phyloP scores from a whole-genome alignment of 2,113 vertebrate species.

The Poeciliopsis prolifica region DNA sequence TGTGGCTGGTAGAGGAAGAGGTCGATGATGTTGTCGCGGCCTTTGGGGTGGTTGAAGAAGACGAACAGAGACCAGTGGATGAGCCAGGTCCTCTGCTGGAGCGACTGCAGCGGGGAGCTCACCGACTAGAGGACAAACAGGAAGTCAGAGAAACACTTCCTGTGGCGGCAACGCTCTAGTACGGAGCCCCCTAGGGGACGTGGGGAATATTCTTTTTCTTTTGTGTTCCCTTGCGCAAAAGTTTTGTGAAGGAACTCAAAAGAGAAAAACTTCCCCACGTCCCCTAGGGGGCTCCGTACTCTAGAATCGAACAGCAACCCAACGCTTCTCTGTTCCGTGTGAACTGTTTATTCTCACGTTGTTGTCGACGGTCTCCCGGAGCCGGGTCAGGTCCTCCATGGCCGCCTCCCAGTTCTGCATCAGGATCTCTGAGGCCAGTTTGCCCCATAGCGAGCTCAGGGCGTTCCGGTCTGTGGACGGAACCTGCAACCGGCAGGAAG shows the following conservation, averaged over 20 bases:
- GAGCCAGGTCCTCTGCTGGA: constrained; percentile 98
- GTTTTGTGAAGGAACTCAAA: too few relatives aligned
- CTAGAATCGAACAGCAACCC: too few relatives aligned
- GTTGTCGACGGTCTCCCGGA: constrained; percentile 99
- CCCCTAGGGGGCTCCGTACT: too few relatives aligned
- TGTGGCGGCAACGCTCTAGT: too few relatives aligned
- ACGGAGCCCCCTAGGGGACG: too few relatives aligned
- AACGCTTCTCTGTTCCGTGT: too few relatives aligned
- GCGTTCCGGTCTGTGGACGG: constrained; percentile 97
- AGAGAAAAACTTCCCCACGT: too few relatives aligned
- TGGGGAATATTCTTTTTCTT: too few relatives aligned
- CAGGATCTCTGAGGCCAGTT: constrained; percentile 97
- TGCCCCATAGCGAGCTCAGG: constrained; percentile 97
- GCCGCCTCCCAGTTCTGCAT: constrained; percentile 90
- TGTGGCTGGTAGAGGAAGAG: constrained; percentile 97
- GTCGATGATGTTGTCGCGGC: constrained; percentile 96
- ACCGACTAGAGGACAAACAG: constrained; percentile 82
- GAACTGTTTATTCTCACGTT: constrained; percentile 82
- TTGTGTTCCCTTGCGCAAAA: too few relatives aligned
- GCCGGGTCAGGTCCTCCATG: constrained; percentile 94
- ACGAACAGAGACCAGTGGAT: constrained; percentile 98
- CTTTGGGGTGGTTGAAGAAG: constrained; percentile 98
- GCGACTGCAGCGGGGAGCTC: constrained; percentile 95
- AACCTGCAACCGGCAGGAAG: constrained; percentile 78
- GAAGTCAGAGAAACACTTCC: background rate